Evolutionary conservation across 2,888 invertebrate genomes (phyloP), one percentile per base, ranked within the genome.

Genomic region (Drosophila nr. perissopoda): DNA sequence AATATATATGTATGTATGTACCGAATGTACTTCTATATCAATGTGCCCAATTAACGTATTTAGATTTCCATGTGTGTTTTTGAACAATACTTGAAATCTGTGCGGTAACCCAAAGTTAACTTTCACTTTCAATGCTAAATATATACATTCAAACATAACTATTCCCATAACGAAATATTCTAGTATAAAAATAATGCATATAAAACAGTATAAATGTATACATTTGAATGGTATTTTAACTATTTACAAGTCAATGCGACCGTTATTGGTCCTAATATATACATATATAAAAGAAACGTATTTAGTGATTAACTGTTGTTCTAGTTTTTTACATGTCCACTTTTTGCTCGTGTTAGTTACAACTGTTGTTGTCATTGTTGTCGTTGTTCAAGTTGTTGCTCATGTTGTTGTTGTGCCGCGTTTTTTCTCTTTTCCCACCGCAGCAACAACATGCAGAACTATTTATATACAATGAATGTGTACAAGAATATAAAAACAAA

Each of bases 91-190:
- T 76, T 29, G 62, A 76, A 74, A 79, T 79, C 85, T 61, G 61
- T 70, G 67, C 83, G 89, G 82, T 63, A 89, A 91, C 79, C 82
- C 76, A 88, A 89, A 91, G 91, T 91, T 91, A 91, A 91, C 91
- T 89, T 83, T 81, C 76, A 77, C 84, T 87, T 75, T 81, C 70
- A 73, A 79, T 61, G 67, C 63, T 62, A 58, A 63, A 49, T n/a
- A 42, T 48, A 25, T 60, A 16, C 51, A 51, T 27, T 10, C 10
- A n/a, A 31, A 51, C 29, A 4, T 46, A 21, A 29, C 52, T 52
- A 52, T 21, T 33, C 7, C 0, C 27, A 10, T 25, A 42, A 42
- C n/a, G n/a, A 36, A n/a, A 42, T 25, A 42, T 11, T 18, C 6
- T 25, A 13, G 49, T 38, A 48, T 58, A 48, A 13, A 29, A 25